Conservation (phyloP, 2,113 vertebrate species). For the Bos javanicus region DNA sequence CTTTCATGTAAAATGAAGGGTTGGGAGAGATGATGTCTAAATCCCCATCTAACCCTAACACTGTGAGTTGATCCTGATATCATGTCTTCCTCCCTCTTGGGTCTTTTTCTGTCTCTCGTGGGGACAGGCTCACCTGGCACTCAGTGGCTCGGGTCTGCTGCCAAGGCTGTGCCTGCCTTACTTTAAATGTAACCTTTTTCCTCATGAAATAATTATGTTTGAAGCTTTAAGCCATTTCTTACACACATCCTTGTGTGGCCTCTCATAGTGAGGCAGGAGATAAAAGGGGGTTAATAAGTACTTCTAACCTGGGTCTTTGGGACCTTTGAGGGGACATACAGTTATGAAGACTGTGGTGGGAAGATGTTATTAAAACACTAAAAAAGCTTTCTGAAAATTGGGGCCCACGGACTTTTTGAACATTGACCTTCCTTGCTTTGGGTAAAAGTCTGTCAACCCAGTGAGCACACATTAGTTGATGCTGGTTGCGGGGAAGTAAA, state of each 20-base stretch:
- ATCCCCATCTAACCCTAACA: neutral
- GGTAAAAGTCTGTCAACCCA: neutral
- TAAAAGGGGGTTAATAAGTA: neutral
- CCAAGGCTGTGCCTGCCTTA: neutral
- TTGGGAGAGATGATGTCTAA: neutral
- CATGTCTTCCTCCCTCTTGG: neutral
- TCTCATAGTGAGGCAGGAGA: neutral
- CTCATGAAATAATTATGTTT: neutral
- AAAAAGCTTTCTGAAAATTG: neutral
- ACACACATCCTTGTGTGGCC: neutral
- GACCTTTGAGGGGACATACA: neutral
- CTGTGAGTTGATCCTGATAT: neutral
- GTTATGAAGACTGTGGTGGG: neutral
- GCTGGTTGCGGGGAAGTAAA: neutral
- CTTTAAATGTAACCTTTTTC: neutral
- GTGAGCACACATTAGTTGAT: neutral
- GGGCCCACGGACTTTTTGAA: neutral
- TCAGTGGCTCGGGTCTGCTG: neutral
- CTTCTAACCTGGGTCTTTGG: neutral
- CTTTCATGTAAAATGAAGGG: neutral
- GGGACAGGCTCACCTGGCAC: neutral
- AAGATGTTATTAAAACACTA: neutral
- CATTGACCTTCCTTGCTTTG: neutral
- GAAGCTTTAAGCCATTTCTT: neutral
- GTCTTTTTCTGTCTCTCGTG: neutral